Evolutionary conservation across 2,797 vertebrate species (phyloP), one percentile per base, ranked within the genome.

Genomic region (Halcyon chelicuti): DNA sequence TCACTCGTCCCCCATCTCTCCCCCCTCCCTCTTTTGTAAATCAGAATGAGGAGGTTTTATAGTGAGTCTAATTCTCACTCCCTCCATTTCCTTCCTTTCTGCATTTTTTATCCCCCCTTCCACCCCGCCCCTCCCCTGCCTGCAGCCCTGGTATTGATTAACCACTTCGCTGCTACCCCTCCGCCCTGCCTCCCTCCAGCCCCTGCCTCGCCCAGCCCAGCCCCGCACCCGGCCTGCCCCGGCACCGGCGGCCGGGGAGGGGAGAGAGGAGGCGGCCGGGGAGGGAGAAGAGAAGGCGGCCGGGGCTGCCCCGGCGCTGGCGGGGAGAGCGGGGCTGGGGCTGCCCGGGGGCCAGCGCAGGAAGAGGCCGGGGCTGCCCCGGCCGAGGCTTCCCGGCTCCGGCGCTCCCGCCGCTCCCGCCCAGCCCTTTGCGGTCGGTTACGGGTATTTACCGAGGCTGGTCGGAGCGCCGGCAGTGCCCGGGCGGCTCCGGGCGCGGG

Each of bases 31-130:
- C 93, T 70, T 83, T 81, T 88, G 91, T 94, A 90, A 89, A 90
- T 84, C 89, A 91, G 74, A 90, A 88, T 77, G 95, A 90, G 94
- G 93, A 94, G 91, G 94, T 94, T 94, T 96, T 96, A 96, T 94
- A 96, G 95, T 95, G 87, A 88, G 72, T 95, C 94, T 93, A 91
- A 94, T 94, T 97, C 94, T 95, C 95, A 93, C 96, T 96, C 95
- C 94, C 97, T 94, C 97, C 98, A 98, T 98, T 98, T 98, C 98
- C 98, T 98, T 98, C 98, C 98, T 99, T 98, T 96, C 98, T 99
- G 98, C 96, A 98, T 99, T 98, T 98, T 98, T 97, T 88, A 90
- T 98, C 98, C 98, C 98, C 97, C 97, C 97, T 97, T 97, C 97
- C 97, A 63, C 95, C 92, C 98, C 97, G 95, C 97, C 92, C 96